Percentiles rank a stretch among this genome's conserved stretches.
phyloP scores from a whole-genome alignment of 2,797 vertebrate genomes.

The Arnoldichthys spilopterus region DNA sequence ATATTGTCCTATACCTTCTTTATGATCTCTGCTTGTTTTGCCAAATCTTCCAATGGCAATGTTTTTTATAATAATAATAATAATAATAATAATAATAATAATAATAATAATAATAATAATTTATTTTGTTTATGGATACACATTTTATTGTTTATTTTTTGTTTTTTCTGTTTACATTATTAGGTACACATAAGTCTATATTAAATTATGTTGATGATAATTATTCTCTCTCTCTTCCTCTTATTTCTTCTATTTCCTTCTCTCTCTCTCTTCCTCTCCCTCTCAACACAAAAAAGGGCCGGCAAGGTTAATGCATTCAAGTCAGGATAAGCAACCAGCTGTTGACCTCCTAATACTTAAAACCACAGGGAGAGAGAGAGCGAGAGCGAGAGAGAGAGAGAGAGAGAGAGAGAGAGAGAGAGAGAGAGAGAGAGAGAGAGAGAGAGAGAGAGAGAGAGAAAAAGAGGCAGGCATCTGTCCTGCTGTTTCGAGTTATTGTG shows the following conservation, averaged over 20 bases:
- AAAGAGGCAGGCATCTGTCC: conserved; percentile 32
- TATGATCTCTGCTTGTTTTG: too few relatives aligned
- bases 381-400: conserved; percentile 1
- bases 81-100: too few relatives aligned
- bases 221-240: neutral
- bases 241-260: neutral
- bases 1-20: too few relatives aligned
- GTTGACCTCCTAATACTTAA: conserved; percentile 52
- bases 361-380: conserved; percentile 28
- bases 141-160: too few relatives aligned
- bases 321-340: conserved; percentile 53
- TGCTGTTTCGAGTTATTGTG: conserved; percentile 18
- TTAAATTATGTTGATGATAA: too few relatives aligned
- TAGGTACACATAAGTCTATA: too few relatives aligned
- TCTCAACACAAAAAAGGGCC: conserved; percentile 28
- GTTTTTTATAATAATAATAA: too few relatives aligned
- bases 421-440: neutral
- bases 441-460: neutral
- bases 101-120: too few relatives aligned
- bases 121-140: too few relatives aligned
- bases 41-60: too few relatives aligned
- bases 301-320: conserved; percentile 53
- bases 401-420: conserved; percentile 3
- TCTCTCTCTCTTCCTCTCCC: neutral
- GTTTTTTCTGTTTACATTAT: too few relatives aligned